Evolutionary conservation across 1,140 invertebrate genomes (phyloP), one percentile per base, ranked within the genome.

Genomic region (Triops cancriformis): DNA sequence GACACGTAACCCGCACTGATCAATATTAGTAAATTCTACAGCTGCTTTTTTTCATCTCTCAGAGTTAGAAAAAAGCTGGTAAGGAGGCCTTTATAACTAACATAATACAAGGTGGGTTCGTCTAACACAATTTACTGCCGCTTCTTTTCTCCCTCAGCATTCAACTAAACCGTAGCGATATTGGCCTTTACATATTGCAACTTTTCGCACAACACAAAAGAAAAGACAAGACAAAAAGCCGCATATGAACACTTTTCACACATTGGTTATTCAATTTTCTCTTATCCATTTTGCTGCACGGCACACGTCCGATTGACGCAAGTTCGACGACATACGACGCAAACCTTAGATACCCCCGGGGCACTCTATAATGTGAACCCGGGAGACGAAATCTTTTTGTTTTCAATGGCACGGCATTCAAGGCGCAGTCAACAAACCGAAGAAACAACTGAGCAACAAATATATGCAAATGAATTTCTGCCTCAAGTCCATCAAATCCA

Each of bases 341-440:
- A 64, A 64, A 64, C 23, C 51, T 64, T 18, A 64, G n/a, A n/a
- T n/a, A n/a, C n/a, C 18, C 51, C 23, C 51, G 0, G 5, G 23
- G 6, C 6, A n/a, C 51, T 12, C 51, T 23, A 23, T 64, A 64
- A 64, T 18, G 23, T 64, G 51, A 18, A 37, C n/a, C 14, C 18
- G 51, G 51, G 51, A 7, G 9, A n/a, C 5, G 14, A 64, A 23
- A 23, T 64, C 51, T n/a, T n/a, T 45, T 64, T 64, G 51, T 64
- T 64, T n/a, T 23, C 14, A 64, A 64, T 64, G 51, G 51, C 51
- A 64, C 51, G 51, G 51, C 51, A 64, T 64, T 64, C 51, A 64
- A 64, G 51, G 51, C 51, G 51, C 51, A 64, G 51, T 64, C 51
- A 64, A 64, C 51, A 64, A 64, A 64, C 51, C 14, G 51, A 64